These are phyloP conservation scores for Epinephelus fuscoguttatus DNA, from an alignment of 2,113 vertebrate species.

Conservation along the genomic window DNA sequence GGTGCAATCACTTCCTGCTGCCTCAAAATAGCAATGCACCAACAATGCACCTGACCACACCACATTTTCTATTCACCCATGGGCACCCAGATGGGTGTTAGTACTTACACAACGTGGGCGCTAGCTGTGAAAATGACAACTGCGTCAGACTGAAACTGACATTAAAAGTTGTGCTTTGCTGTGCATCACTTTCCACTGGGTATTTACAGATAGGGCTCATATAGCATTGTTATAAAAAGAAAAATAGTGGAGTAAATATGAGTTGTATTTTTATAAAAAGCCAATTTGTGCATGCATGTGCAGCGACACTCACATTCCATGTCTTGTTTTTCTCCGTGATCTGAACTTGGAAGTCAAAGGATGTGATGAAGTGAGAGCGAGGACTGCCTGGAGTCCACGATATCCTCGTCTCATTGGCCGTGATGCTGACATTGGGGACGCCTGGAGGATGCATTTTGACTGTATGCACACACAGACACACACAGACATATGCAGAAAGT, in stretches of 20 bases:
- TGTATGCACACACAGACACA: constrained; percentile 34
- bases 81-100: too few species aligned
- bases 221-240: too few species aligned
- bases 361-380: accelerated
- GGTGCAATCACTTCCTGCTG: too few species aligned
- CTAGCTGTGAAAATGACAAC: too few species aligned
- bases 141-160: too few species aligned
- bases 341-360: constrained; percentile 68
- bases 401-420: constrained; percentile 39
- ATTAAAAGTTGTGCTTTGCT: too few species aligned
- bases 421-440: constrained; percentile 49
- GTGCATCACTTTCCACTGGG: too few species aligned
- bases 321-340: constrained; percentile 42
- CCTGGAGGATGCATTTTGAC: constrained; percentile 79
- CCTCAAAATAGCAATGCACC: too few species aligned
- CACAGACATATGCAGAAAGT: not conserved
- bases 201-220: too few species aligned
- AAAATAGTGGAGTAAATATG: not conserved
- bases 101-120: too few species aligned
- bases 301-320: constrained; percentile 65
- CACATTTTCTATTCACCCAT: too few species aligned
- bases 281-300: not conserved
- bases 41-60: too few species aligned
- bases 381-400: constrained; percentile 63
- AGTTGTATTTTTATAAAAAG: not conserved